Evolutionary conservation across 2,888 invertebrate species (phyloP).

Genomic region (Drosophila eohydei): DNA sequence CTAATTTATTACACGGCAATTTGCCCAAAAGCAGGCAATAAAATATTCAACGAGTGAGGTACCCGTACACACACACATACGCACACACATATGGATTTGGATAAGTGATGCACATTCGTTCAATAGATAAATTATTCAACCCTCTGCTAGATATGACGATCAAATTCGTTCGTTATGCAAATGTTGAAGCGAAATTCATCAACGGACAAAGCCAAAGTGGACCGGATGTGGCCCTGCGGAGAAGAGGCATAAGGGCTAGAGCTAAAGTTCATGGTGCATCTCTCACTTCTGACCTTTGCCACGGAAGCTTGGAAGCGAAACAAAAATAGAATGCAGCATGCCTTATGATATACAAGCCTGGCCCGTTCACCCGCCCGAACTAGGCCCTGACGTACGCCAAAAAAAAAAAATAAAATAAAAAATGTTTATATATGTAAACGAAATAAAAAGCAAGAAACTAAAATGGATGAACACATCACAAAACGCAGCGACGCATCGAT

Average conservation of each 20-base stretch:
- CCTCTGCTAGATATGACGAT: conserved; percentile 30
- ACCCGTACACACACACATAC: conserved; percentile 6
- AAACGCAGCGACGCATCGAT: conserved; percentile 60
- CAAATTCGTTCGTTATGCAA: conserved; percentile 50
- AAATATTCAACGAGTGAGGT: conserved; percentile 66
- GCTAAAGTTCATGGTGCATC: conserved; percentile 56
- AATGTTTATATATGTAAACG: not conserved
- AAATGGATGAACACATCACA: conserved; percentile 56
- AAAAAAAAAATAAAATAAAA: conserved; percentile 6
- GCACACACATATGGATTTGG: conserved; percentile 3
- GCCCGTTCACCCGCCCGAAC: not conserved
- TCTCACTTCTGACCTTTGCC: conserved; percentile 65
- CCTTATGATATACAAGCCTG: conserved; percentile 8
- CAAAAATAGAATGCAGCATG: conserved; percentile 66
- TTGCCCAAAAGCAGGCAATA: conserved; percentile 73
- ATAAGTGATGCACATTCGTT: conserved; percentile 29
- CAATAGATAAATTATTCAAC: conserved; percentile 36
- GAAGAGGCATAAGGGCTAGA: not conserved
- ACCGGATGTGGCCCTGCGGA: not conserved
- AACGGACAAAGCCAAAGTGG: conserved; percentile 11
- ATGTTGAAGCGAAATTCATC: conserved; percentile 44
- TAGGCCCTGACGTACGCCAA: not conserved
- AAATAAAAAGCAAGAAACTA: conserved; percentile 42
- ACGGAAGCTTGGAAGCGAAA: conserved; percentile 36
- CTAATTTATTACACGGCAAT: conserved; percentile 70